Base-by-base conservation (phyloP, 2,888 invertebrate species). In the Beris chalybata region DNA sequence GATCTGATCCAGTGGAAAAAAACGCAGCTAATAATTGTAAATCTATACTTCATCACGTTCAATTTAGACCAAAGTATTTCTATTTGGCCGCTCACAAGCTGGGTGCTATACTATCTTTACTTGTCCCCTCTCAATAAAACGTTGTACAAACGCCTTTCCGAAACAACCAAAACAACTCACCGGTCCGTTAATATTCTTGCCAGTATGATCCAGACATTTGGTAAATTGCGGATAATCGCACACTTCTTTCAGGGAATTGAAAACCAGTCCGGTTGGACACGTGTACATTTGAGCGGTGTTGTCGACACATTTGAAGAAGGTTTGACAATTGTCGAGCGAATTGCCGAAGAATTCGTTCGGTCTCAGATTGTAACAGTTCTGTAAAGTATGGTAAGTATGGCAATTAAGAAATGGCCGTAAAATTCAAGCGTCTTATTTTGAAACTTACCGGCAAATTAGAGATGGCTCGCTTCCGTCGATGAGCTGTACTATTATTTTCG, bases 291-390 rank as follows among this genome's bases (percentile, higher is more conserved):
- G 64, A 2, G 68, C 65, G 12, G 48, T 45, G 7, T 68, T 67
- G 59, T 63, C 58, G 0, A 68, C 59, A 15, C 71, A 71, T 30
- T 69, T 68, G 11, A 67, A 54, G 56, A 71, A 79, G 13, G 69
- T 69, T 9, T 59, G 47, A 38, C 71, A 71, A n/a, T 64, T 44
- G 1, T 30, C 48, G 12, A 13, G 50, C 0, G 61, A 29, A 7
- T 38, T 32, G 15, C 61, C 61, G 38, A 50, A 61, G 38, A 50
- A 50, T 61, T 22, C 13, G 15, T 61, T 52, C 29, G 30, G 31
- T 31, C 5, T 2, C 30, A 59, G n/a, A 31, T 31, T n/a, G 6
- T 9, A 13, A 15, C 59, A 59, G 15, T n/a, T 30, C 59, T 59
- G 13, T 5, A 22, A 22, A 22, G 22, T 22, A 22, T 22, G 22